Conservation (phyloP, 2,888 invertebrate species). For the Ryuthela nishihirai region DNA sequence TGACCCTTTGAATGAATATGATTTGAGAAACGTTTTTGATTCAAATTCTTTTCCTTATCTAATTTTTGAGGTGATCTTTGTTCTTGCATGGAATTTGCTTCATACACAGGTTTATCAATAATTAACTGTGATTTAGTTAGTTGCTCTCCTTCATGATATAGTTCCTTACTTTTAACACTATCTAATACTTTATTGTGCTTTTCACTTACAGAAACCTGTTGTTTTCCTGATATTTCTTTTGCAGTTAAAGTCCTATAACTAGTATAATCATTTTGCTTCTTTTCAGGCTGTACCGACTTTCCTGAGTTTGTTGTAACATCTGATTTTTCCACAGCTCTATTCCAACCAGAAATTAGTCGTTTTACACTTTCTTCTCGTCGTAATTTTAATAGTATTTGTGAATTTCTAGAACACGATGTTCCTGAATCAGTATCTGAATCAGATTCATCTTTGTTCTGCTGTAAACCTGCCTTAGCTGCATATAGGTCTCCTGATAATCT, state of each 20-base stretch:
- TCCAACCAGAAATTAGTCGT: slow-evolving; percentile 38
- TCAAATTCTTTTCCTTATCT: neutral
- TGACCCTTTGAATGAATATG: slow-evolving; percentile 2
- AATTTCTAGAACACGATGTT: slow-evolving; percentile 18
- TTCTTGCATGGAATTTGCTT: neutral
- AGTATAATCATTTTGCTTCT: no score
- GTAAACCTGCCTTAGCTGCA: no score
- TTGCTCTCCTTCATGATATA: no score
- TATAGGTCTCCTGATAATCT: neutral
- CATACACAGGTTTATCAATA: no score
- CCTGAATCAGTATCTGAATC: neutral
- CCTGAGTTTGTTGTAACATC: no score
- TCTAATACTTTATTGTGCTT: no score
- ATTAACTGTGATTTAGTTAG: no score
- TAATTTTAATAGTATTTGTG: slow-evolving; percentile 27
- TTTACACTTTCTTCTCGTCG: slow-evolving; percentile 38
- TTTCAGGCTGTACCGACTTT: no score
- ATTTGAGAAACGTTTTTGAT: neutral
- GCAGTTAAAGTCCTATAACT: neutral
- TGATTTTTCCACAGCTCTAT: slow-evolving; percentile 23
- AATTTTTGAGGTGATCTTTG: neutral
- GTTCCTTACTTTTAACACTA: no score
- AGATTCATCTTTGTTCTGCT: no score
- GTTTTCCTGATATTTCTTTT: no score
- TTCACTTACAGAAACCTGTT: no score